phyloP scores from a whole-genome alignment of 2,888 invertebrate species.

The Drosophila incognita region DNA sequence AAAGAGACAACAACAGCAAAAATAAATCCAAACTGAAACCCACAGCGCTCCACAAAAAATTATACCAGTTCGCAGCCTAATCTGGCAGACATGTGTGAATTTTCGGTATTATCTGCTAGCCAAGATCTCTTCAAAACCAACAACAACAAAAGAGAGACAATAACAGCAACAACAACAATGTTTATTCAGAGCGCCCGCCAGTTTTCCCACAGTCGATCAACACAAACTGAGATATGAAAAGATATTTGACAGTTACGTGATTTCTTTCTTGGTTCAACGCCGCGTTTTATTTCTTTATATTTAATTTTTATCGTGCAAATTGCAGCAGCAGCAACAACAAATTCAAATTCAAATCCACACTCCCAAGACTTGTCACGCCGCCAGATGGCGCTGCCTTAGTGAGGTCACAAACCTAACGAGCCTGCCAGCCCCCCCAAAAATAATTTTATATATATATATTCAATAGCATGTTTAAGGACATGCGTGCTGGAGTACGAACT shows the following conservation, averaged over 20 bases:
- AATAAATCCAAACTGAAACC: constrained; percentile 38
- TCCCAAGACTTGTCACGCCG: constrained; percentile 31
- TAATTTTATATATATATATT: background rate
- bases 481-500: constrained; percentile 65
- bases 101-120: constrained; percentile 64
- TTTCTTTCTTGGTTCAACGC: constrained; percentile 62
- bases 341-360: constrained; percentile 17
- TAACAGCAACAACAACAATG: constrained; percentile 34
- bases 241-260: constrained; percentile 83
- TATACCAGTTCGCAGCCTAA: constrained; percentile 74
- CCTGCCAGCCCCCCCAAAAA: constrained; percentile 36
- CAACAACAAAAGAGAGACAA: constrained; percentile 37
- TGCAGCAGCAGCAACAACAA: constrained; percentile 36
- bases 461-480: constrained; percentile 61
- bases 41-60: constrained; percentile 45
- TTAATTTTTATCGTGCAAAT: constrained; percentile 50
- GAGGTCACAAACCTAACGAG: constrained; percentile 60
- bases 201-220: constrained; percentile 81
- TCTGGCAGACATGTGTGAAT: constrained; percentile 77
- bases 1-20: background rate
- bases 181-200: constrained; percentile 48
- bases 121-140: constrained; percentile 53
- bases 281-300: constrained; percentile 35
- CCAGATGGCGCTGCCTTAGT: constrained; percentile 67
- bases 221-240: constrained; percentile 75